A percentile compares a stretch with the other conserved stretches of the same genome.
Evolutionary conservation across 2,113 vertebrate species (phyloP).

Genomic region (Myiozetetes cayanensis): DNA sequence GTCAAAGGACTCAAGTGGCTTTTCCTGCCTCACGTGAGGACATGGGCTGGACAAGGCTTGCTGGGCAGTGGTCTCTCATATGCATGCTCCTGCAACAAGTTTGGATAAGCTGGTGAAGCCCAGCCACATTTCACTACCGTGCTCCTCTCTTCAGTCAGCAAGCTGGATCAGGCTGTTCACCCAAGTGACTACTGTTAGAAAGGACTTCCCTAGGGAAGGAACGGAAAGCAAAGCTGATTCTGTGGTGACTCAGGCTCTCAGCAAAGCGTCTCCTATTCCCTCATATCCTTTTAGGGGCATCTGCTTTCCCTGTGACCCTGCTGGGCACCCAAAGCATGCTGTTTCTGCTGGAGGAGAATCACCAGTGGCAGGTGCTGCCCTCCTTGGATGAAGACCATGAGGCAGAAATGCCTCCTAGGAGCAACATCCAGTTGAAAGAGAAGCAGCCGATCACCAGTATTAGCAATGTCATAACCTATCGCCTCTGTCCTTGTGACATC

Average conservation of each 20-base stretch:
- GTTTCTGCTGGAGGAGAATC: conserved; percentile 78
- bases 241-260: conserved; percentile 43
- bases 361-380: conserved; percentile 56
- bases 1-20: neutral
- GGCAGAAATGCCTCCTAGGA: neutral
- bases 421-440: conserved; percentile 52
- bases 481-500: conserved; percentile 75
- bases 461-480: conserved; percentile 81
- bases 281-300: conserved; percentile 49
- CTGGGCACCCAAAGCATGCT: conserved; percentile 74
- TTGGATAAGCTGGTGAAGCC: neutral
- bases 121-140: neutral
- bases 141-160: neutral
- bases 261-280: conserved; percentile 22
- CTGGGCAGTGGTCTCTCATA: neutral
- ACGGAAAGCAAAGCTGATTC: conserved; percentile 28
- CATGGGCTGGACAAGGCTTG: neutral
- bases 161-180: neutral
- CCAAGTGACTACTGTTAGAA: neutral
- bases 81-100: neutral
- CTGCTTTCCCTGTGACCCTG: conserved; percentile 72
- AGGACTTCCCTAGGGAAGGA: neutral
- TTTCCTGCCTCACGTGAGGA: neutral
- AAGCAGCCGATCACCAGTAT: conserved; percentile 75
- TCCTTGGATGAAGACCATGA: neutral